Percentiles rank a stretch among this genome's conserved stretches.
These are phyloP conservation scores for Caenorhabditis briggsae DNA, from an alignment of 1,140 invertebrate genomes.

Conservation along the genomic window DNA sequence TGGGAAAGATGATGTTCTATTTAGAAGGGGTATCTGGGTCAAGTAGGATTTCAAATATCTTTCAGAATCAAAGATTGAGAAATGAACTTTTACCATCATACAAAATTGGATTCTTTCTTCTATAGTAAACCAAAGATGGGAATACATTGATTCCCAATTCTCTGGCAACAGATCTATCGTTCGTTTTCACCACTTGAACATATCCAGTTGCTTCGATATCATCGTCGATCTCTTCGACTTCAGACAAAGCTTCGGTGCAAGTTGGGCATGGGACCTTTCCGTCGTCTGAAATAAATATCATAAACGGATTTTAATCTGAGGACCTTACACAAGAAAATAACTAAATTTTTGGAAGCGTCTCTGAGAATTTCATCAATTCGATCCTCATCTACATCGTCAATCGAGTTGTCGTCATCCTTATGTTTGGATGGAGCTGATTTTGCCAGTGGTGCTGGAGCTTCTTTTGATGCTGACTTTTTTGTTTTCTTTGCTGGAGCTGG, in stretches of 20 bases:
- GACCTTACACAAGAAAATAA: constrained; percentile 77
- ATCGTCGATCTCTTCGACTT: constrained; percentile 78
- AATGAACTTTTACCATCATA: constrained; percentile 71
- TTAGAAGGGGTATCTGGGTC: neutral
- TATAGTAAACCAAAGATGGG: constrained; percentile 76
- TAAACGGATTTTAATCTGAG: neutral
- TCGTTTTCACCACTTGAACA: constrained; percentile 78
- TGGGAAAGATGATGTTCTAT: neutral
- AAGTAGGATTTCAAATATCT: neutral
- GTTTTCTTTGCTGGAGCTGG: constrained; percentile 46
- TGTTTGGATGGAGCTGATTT: constrained; percentile 51
- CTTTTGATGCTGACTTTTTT: constrained; percentile 47
- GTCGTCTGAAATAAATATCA: constrained; percentile 71
- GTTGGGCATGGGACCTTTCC: constrained; percentile 76
- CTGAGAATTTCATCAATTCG: constrained; percentile 77
- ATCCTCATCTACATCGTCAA: constrained; percentile 78
- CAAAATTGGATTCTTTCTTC: constrained; percentile 76
- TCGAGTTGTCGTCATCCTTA: constrained; percentile 73
- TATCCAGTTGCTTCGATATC: constrained; percentile 78
- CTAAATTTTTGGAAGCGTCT: constrained; percentile 76
- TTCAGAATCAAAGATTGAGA: neutral
- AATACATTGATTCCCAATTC: constrained; percentile 76
- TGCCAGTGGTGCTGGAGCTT: constrained; percentile 42
- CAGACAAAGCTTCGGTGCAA: constrained; percentile 73
- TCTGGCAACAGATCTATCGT: constrained; percentile 75